Conservation (phyloP, 2,113 vertebrate genomes). For the Centropus bengalensis region DNA sequence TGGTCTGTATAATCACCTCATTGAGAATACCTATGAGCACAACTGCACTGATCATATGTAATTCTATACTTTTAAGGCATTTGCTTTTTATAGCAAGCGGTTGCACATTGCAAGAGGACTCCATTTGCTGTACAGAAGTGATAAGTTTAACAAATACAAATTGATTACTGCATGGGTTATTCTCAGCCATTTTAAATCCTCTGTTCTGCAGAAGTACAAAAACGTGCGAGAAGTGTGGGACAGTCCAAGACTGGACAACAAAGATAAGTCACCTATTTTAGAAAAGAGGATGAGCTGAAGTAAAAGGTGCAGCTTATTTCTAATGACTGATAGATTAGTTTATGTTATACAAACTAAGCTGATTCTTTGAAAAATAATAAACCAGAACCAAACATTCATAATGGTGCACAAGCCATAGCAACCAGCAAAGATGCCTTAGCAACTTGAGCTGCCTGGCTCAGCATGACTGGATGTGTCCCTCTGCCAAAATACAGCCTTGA, state of each 20-base stretch:
- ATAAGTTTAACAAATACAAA: neutral
- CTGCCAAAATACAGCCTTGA: neutral
- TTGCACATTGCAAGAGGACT: conserved; percentile 4
- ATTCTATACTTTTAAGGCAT: conserved; percentile 25
- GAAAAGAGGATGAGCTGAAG: neutral
- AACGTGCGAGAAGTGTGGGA: neutral
- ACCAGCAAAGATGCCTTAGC: conserved; percentile 10
- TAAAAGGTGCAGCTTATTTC: neutral
- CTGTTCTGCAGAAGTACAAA: neutral
- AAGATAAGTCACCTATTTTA: neutral
- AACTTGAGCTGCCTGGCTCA: neutral
- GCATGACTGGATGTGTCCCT: neutral
- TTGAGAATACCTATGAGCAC: conserved; percentile 2
- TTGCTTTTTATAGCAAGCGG: conserved; percentile 10
- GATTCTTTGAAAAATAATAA: conserved; percentile 12
- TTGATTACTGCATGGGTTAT: neutral
- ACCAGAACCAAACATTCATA: neutral
- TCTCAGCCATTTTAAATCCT: neutral
- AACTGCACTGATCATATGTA: neutral
- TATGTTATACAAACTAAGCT: neutral
- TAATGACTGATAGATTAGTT: neutral
- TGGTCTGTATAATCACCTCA: neutral
- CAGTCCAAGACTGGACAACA: neutral
- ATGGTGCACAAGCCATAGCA: conserved; percentile 14
- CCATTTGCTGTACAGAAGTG: neutral